Base-by-base conservation (phyloP, 1,140 invertebrate species). In the Drosophila malerkotliana region DNA sequence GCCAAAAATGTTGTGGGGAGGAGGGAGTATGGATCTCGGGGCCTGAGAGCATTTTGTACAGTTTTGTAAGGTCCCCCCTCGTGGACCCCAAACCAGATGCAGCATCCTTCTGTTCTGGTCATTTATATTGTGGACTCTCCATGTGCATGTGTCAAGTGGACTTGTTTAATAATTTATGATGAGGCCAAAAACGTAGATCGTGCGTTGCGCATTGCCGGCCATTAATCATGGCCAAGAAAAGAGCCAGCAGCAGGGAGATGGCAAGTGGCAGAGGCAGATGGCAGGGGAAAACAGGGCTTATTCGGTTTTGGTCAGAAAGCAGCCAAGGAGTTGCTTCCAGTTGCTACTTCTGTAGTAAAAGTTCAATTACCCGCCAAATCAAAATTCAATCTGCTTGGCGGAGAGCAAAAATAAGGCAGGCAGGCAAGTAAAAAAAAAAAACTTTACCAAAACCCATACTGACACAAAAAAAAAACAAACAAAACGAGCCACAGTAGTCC, bases 91-190 rank as follows among this genome's bases (percentile, higher is more conserved):
- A 2, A 3, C n/a, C 59, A 32, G 30, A 14, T 21, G 48, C 30
- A 55, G 18, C 74, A 44, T 52, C 44, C 59, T 52, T 61, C 39
- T 44, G 77, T 73, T 84, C 74, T 85, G 82, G 82, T 85, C 82
- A 85, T 85, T 85, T 85, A 87, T 85, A 85, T 87, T 87, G 73
- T 66, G 72, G 53, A 75, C 66, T 30, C 34, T 24, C 37, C 52
- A 79, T 81, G 77, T 81, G 74, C 77, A 87, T 85, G 81, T 85
- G 82, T 87, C 82, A 85, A 85, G 82, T 87, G 82, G 82, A 85
- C 82, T 85, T 85, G 83, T 85, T 85, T 85, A 85, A 85, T 85
- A 85, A 85, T 85, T 85, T 85, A 85, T 85, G 82, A 85, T 87
- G 83, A 85, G 82, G 82, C 82, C 82, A 85, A 87, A 85, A 85